Percentiles rank a stretch among this genome's conserved stretches.
phyloP scores from a whole-genome alignment of 2,888 invertebrate genomes.

The Unio pictorum region DNA sequence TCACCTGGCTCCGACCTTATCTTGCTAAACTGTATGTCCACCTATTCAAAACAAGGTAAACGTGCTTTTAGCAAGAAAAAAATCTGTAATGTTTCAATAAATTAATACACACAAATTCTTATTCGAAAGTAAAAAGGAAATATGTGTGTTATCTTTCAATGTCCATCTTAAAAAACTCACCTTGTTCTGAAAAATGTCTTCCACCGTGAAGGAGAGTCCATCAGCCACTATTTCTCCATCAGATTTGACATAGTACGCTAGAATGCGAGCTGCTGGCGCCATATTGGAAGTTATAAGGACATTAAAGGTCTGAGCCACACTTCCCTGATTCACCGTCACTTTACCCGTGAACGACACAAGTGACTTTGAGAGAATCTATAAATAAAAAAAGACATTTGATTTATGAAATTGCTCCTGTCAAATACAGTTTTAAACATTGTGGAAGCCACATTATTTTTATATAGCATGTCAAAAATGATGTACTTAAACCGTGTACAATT shows the following conservation, averaged over 20 bases:
- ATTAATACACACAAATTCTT: background rate
- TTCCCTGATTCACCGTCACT: too few species aligned
- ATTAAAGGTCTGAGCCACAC: slow-evolving; percentile 63
- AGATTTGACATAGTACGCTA: slow-evolving; percentile 81
- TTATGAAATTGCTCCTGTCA: too few species aligned
- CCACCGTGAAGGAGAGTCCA: slow-evolving; percentile 83
- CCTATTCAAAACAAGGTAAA: slow-evolving; percentile 26
- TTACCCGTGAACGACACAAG: too few species aligned
- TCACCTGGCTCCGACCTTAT: slow-evolving; percentile 82
- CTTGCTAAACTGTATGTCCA: slow-evolving; percentile 76
- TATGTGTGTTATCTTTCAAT: too few species aligned
- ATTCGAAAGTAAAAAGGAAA: too few species aligned
- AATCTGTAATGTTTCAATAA: background rate
- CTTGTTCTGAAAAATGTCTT: slow-evolving; percentile 82
- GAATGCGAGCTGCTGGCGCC: slow-evolving; percentile 82
- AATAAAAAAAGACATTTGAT: too few species aligned
- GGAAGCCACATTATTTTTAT: too few species aligned
- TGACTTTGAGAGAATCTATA: too few species aligned
- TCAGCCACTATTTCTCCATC: slow-evolving; percentile 81
- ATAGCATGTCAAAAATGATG: too few species aligned
- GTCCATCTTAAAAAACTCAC: slow-evolving; percentile 16
- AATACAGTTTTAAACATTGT: too few species aligned
- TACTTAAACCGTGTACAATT: too few species aligned
- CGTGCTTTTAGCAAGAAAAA: background rate
- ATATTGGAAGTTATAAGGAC: slow-evolving; percentile 77